Base-by-base conservation (phyloP, 1,140 invertebrate species). In the Hermatobates lingyangjiaoensis region DNA sequence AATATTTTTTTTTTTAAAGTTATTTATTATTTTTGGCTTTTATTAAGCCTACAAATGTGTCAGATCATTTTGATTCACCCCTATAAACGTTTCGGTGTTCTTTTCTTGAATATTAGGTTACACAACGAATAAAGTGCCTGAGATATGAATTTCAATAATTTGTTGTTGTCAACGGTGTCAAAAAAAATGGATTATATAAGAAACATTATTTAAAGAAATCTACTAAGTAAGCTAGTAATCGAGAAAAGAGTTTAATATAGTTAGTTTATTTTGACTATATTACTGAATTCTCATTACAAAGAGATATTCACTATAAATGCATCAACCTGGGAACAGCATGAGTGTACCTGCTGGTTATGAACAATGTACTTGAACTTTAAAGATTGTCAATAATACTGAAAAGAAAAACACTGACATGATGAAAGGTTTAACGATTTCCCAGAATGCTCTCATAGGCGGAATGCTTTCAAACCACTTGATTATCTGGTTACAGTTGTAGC, bases 341-440 rank as follows among this genome's bases (percentile, higher is more conserved):
- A 12, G 30, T 18, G 10, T 18, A 10, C 30, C 30, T 34, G 18
- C 18, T 34, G 10, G 10, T 10, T 34, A 10, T 10, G 10, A 34
- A 10, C 30, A 10, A 18, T 34, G 18, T 12, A 34, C 18, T 34
- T 34, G 30, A 34, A 10, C 30, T 10, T 10, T 34, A 10, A 18
- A 34, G 10, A 10, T 34, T 18, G 18, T 34, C 15, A 14, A 21
- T 7, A 39, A 3, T 39, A 14, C n/a, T 12, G 18, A 21, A 52
- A 7, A 27, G 25, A 28, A 39, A 53, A 27, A 25, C 28, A 42
- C 53, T 54, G 48, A 58, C 58, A 53, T 54, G 18, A 59, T 30
- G 23, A 54, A 55, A 30, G 56, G 58, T 48, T 59, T 59, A 21
- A 56, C 28, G 14, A 55, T 50, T 25, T 45, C 23, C 58, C 58